phyloP scores from a whole-genome alignment of 2,113 vertebrate genomes.

The Corythaixoides concolor region DNA sequence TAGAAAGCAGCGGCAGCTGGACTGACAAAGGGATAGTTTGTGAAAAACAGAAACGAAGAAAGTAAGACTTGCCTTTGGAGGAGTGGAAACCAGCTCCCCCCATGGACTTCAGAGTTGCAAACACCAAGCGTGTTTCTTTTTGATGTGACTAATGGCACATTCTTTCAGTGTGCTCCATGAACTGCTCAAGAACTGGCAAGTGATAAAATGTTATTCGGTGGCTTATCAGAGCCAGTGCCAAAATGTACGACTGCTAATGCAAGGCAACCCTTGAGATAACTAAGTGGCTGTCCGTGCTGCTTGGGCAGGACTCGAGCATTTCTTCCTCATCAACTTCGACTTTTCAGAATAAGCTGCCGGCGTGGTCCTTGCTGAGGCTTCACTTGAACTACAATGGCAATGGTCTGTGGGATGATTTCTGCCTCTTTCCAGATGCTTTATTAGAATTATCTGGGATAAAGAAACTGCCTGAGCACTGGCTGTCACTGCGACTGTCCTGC shows the following conservation, averaged over 20 bases:
- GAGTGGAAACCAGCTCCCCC: background rate
- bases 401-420: background rate
- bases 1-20: background rate
- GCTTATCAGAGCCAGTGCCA: background rate
- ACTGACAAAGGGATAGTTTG: background rate
- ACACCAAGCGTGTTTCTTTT: background rate
- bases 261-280: background rate
- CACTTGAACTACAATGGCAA: accelerated
- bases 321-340: background rate
- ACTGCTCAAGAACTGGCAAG: background rate
- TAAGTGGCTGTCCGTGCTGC: background rate
- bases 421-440: background rate
- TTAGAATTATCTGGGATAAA: background rate
- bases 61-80: background rate
- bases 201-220: background rate
- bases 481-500: background rate
- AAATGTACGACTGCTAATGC: background rate
- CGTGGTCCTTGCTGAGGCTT: accelerated
- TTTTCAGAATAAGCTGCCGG: background rate
- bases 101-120: background rate
- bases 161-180: background rate
- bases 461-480: background rate
- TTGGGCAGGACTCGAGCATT: background rate
- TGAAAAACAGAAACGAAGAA: background rate
- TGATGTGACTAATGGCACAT: background rate